Evolutionary conservation across 1,140 invertebrate species (phyloP).

Genomic region (Theocolax elegans): DNA sequence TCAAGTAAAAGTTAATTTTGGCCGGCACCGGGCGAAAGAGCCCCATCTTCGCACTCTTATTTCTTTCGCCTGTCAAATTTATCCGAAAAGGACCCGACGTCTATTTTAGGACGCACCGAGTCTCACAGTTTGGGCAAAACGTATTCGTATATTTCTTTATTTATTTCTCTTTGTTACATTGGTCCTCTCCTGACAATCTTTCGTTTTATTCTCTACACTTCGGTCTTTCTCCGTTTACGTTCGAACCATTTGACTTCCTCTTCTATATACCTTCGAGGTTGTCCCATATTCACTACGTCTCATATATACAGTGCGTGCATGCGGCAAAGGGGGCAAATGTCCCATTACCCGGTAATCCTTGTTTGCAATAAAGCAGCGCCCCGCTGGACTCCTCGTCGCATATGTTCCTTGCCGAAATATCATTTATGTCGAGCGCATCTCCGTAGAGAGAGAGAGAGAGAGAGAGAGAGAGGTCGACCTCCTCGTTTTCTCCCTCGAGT

Average conservation of each 20-base stretch:
- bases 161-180: too few relatives aligned
- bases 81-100: too few relatives aligned
- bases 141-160: too few relatives aligned
- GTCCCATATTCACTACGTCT: background rate
- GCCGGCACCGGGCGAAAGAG: too few relatives aligned
- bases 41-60: too few relatives aligned
- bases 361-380: constrained; percentile 67
- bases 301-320: constrained; percentile 11
- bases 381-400: constrained; percentile 57
- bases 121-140: too few relatives aligned
- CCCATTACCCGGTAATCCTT: constrained; percentile 67
- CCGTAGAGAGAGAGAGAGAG: background rate
- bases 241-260: background rate
- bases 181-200: background rate
- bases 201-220: background rate
- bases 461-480: background rate
- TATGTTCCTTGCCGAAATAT: constrained; percentile 67
- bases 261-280: background rate
- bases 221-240: background rate
- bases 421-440: constrained; percentile 59
- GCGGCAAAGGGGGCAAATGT: constrained; percentile 59
- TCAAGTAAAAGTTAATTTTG: too few relatives aligned
- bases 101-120: too few relatives aligned
- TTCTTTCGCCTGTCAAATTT: too few relatives aligned
- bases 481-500: background rate